Evolutionary conservation across 2,888 invertebrate genomes (phyloP).

Genomic region (Zonitis immaculata): DNA sequence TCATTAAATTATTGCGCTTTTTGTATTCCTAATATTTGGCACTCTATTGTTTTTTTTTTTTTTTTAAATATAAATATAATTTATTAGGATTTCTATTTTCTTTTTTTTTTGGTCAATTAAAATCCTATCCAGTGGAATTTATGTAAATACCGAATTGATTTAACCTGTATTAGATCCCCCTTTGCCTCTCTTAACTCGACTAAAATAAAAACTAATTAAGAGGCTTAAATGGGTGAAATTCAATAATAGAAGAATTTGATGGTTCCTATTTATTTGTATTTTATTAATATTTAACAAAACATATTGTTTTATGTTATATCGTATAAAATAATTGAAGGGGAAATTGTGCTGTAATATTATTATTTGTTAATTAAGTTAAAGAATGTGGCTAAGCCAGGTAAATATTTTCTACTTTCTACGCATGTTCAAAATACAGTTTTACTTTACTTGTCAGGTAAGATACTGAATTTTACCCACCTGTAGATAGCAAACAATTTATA

Average conservation of each 20-base stretch:
- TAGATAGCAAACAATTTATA: conserved; percentile 20
- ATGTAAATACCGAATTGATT: background rate
- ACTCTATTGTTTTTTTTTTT: conserved; percentile 1
- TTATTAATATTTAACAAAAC: no score
- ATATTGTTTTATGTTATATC: no score
- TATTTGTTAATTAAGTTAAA: conserved; percentile 14
- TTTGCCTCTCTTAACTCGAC: no score
- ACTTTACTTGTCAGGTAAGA: conserved; percentile 32
- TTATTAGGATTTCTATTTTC: background rate
- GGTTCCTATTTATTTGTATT: no score
- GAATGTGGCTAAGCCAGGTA: conserved; percentile 16
- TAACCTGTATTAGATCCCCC: background rate
- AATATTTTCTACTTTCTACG: conserved; percentile 27
- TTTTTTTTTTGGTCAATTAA: background rate
- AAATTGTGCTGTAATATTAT: background rate
- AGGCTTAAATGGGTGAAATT: background rate
- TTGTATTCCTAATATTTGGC: background rate
- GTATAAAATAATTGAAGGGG: background rate
- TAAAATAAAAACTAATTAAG: background rate
- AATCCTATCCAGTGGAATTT: background rate
- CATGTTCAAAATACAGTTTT: conserved; percentile 32
- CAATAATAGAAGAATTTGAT: no score
- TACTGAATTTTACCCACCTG: conserved; percentile 18
- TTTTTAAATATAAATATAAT: no score
- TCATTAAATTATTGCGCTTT: conserved; percentile 4